Evolutionary conservation across 2,113 vertebrate species (phyloP).

Genomic region (Drymodes brunneopygia): DNA sequence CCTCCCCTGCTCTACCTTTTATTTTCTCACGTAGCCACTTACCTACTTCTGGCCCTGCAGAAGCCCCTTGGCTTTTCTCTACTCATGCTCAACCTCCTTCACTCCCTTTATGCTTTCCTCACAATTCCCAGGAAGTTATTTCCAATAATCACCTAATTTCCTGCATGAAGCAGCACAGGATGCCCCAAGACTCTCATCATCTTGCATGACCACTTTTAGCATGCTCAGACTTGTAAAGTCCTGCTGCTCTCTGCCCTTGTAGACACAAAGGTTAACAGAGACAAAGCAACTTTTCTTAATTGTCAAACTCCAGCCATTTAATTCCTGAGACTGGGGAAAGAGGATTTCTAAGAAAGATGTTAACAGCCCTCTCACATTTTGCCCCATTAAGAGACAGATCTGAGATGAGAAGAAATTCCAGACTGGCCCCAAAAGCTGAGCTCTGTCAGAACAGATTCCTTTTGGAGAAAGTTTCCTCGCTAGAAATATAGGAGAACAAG

Average conservation of each 20-base stretch:
- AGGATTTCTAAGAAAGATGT: not conserved
- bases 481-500: not conserved
- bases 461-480: not conserved
- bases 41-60: not conserved
- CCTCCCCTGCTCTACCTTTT: not conserved
- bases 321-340: not conserved
- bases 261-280: not conserved
- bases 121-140: slow-evolving; percentile 36
- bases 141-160: slow-evolving; percentile 48
- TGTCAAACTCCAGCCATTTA: not conserved
- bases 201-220: slow-evolving; percentile 13
- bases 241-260: slow-evolving; percentile 38
- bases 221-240: not conserved
- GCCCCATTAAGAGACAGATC: not conserved
- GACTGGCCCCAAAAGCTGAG: not conserved
- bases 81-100: not conserved
- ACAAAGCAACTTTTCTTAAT: not conserved
- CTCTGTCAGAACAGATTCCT: not conserved
- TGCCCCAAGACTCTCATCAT: not conserved
- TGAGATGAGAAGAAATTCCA: not conserved
- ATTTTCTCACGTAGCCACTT: not conserved
- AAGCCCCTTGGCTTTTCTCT: not conserved
- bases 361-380: not conserved
- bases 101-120: not conserved
- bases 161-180: slow-evolving; percentile 33